Base-by-base conservation (phyloP, 2,888 invertebrate genomes). In the Drosophila multiciliata region DNA sequence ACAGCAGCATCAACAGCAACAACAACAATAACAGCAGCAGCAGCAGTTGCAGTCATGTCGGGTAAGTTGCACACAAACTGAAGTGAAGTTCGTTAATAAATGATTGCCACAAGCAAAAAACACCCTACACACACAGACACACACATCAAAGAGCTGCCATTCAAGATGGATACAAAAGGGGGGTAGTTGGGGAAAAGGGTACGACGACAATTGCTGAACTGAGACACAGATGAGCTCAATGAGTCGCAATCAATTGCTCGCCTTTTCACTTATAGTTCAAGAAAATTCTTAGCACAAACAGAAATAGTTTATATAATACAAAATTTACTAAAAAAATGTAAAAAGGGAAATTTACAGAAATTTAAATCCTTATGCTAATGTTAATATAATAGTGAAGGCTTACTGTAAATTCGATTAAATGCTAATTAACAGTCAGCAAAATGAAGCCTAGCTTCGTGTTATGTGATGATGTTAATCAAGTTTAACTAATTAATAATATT, bases 41-140 rank as follows among this genome's bases (percentile, higher is more conserved):
- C 73, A 20, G 35, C 65, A 23, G 78, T 84, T 42, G 71, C 86
- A 9, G 75, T 80, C 50, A 83, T 88, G 87, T 92, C 91, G 78
- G 91, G 91, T 92, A 80, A 92, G 87, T 73, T 64, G 23, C 33
- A 35, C 20, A 76, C 66, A 60, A 66, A 77, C 60, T 29, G 53
- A 58, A 75, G 59, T 65, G 53, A 61, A 75, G 59, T 65, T 66
- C 68, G 49, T 73, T 69, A 38, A 61, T 33, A 70, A 58, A 32
- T 63, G 40, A 70, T 70, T 66, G 42, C 32, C 1, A 53, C 67
- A 57, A 38, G 55, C 42, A 55, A 53, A 36, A 7, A 54, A 36
- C 36, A 29, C 45, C 45, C 45, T 26, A 8, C 45, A 23, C 15
- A 38, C 54, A 55, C 54, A 38, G 17, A 23, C 23, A 35, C 23